Evolutionary conservation across 53 echinoderm and acorn worm genomes (phyloP), one percentile per base, ranked within the genome.

Genomic region (Zoroaster sp.): DNA sequence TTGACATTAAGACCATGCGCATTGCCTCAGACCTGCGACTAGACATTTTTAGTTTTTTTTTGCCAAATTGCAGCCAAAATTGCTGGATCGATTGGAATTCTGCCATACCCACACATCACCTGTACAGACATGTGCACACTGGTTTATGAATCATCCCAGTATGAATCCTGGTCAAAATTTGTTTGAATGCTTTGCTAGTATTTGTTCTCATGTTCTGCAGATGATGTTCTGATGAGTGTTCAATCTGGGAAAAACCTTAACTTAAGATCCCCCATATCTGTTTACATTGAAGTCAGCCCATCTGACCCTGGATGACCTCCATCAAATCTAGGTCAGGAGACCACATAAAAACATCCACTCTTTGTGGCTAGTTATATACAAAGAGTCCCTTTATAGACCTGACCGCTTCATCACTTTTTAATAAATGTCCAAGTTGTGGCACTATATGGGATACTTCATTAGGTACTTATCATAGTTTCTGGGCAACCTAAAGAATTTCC

Each of bases 271-370:
- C 9, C 59, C 78, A 9, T 65, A 40, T 66, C 40, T 80, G 82
- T 82, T 82, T 67, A 82, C 43, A 82, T 82, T 59, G 41, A 82
- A 66, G 66, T 9, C 78, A 18, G 21, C 53, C 68, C 41, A 1
- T 3, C 6, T 59, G 63, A 79, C 53, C 79, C 63, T 12, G 5
- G 30, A 59, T 79, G 79, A 63, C 79, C 79, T 40, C 1, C 36
- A 36, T 15, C 53, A 21, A 39, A 79, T 79, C 79, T 79, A 31
- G 79, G 79, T 25, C 79, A 25, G 53, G 63, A 14, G 79, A 38
- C 79, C 31, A 2, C 54, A 59, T 54, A 53, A 55, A 79, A 79
- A 79, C 79, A 79, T 79, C 79, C 79, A 79, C 79, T 34, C 55
- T 39, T 39, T 34, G 53, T 36, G 38, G 20, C 11, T 36, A 35